These are phyloP conservation scores for Hycleus phaleratus DNA, from an alignment of 1,140 invertebrate species.

Conservation along the genomic window DNA sequence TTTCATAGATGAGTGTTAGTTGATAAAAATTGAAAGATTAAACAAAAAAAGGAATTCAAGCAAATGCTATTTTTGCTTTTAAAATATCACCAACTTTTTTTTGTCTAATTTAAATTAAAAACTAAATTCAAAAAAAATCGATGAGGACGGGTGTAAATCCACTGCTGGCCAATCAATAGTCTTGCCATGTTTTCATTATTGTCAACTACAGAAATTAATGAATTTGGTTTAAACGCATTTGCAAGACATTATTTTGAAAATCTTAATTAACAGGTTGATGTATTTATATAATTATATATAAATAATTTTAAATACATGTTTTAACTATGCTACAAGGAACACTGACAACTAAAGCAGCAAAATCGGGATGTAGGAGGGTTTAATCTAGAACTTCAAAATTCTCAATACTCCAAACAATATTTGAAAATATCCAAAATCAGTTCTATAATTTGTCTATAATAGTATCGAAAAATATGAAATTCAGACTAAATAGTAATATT, in stretches of 20 bases:
- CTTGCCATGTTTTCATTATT: conserved; percentile 14
- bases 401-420: conserved; percentile 6
- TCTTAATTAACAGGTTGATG: conserved; percentile 21
- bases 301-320: no score
- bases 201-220: conserved; percentile 20
- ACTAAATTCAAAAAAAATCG: neutral
- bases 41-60: conserved; percentile 21
- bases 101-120: neutral
- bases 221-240: conserved; percentile 13
- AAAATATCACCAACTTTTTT: conserved; percentile 39
- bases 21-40: neutral
- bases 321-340: conserved; percentile 34
- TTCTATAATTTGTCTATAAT: neutral
- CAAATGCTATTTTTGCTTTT: conserved; percentile 25
- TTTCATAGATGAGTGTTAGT: no score
- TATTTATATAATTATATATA: conserved; percentile 20
- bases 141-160: conserved; percentile 32
- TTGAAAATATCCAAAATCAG: no score
- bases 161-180: conserved; percentile 29
- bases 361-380: conserved; percentile 15
- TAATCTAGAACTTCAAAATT: conserved; percentile 9
- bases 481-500: conserved; percentile 4
- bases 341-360: conserved; percentile 37
- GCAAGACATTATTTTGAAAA: conserved; percentile 24
- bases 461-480: conserved; percentile 9